Evolutionary conservation across 37 sponge, comb jelly and placozoan species (phyloP).

Genomic region (Mnemiopsis leidyi): DNA sequence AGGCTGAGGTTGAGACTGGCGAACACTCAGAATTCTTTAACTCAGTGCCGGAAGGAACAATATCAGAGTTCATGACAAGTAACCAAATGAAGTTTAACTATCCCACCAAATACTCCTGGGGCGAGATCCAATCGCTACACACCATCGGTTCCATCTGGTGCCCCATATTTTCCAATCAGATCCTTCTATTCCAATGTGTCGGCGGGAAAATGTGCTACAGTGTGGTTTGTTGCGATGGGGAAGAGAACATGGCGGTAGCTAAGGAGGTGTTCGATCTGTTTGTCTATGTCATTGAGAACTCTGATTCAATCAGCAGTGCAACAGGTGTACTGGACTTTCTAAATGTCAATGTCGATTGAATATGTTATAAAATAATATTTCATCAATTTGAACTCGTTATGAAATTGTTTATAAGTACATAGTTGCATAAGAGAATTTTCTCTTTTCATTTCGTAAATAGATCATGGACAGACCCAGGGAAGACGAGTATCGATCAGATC

Average conservation of each 20-base stretch:
- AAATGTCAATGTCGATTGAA: not conserved
- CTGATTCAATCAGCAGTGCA: not conserved
- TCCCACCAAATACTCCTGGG: constrained; percentile 34
- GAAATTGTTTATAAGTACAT: not conserved
- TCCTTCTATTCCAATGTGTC: not conserved
- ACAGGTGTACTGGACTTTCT: not conserved
- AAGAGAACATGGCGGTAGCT: not conserved
- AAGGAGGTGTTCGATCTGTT: constrained; percentile 19
- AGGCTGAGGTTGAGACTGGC: not conserved
- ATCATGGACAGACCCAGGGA: not conserved
- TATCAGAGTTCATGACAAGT: not conserved
- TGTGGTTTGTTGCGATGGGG: not conserved
- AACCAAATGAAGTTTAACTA: not conserved
- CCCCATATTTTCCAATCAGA: not conserved
- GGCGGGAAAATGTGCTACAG: not conserved
- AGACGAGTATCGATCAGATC: not conserved
- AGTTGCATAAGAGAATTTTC: not conserved
- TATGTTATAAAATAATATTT: not conserved
- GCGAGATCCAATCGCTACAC: not conserved
- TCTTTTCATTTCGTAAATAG: not conserved
- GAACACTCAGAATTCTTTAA: not conserved
- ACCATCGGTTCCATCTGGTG: not conserved
- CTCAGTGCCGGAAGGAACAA: not conserved
- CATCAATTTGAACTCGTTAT: not conserved
- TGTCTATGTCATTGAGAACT: constrained; percentile 13